Base-by-base conservation (phyloP, 2,888 invertebrate genomes). In the Andrena hattorfiana region DNA sequence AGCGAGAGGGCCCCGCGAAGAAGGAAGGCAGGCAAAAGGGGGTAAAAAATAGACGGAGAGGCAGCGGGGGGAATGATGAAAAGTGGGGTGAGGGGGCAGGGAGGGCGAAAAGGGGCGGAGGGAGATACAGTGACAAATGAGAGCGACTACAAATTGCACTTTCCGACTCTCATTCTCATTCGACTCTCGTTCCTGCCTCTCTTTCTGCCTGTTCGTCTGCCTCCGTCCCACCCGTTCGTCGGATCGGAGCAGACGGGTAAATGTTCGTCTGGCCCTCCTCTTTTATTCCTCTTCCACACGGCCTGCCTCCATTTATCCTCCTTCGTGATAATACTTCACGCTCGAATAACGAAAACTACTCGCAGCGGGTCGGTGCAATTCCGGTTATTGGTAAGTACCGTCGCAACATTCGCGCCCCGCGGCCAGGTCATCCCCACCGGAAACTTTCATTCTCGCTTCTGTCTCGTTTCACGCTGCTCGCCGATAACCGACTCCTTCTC, bases 81-180 rank as follows among this genome's bases (percentile, higher is more conserved):
- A 73, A 76, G 77, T 77, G 68, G 82, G 74, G 54, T 42, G 64
- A 63, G 79, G 35, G 71, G 54, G 63, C 66, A 68, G 77, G 30
- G 64, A 77, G 80, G 78, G 69, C 60, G 64, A 59, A 77, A 60
- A 16, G 81, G 70, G 77, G 66, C 71, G 79, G 82, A 88, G 87
- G 88, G 87, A 87, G 87, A 87, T 85, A 89, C 89, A 90, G 91
- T 92, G 92, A 92, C 92, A 92, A 92, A 92, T 92, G 92, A 92
- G 92, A 91, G 89, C 91, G 89, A 90, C 90, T 91, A 91, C 92
- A 92, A 92, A 92, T 92, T 92, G 92, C 91, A 85, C 91, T 91
- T 91, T 89, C 91, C 87, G 89, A 89, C 90, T 91, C 91, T 91
- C 91, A 89, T 90, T 92, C 91, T 89, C 89, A 92, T 91, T 91